These are phyloP conservation scores for Cephus spinipes DNA, from an alignment of 2,888 invertebrate genomes.

Conservation along the genomic window DNA sequence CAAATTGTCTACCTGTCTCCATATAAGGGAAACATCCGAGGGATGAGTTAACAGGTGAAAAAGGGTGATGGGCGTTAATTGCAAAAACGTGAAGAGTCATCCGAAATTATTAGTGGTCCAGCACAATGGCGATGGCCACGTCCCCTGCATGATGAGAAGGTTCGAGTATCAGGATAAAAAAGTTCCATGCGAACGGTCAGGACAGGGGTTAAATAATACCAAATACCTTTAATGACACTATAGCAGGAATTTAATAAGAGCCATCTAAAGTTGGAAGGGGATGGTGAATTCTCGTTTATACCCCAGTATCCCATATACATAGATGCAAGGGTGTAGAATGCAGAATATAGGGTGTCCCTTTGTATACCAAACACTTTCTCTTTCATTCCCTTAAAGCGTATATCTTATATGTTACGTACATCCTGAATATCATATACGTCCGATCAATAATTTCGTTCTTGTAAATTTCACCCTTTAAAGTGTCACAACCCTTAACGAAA, in stretches of 20 bases:
- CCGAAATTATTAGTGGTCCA: neutral
- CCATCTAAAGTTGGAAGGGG: slow-evolving; percentile 43
- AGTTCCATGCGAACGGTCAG: neutral
- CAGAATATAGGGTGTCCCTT: slow-evolving; percentile 35
- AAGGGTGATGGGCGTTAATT: neutral
- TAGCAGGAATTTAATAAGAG: slow-evolving; percentile 55
- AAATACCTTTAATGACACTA: slow-evolving; percentile 45
- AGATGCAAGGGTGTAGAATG: slow-evolving; percentile 25
- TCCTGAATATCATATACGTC: slow-evolving; percentile 15
- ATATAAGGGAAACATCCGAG: neutral
- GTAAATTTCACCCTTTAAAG: slow-evolving; percentile 23
- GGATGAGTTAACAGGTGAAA: neutral
- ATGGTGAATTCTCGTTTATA: slow-evolving; percentile 42
- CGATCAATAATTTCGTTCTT: slow-evolving; percentile 26
- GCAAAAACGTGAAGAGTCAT: neutral
- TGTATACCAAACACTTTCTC: slow-evolving; percentile 34
- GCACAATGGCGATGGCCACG: neutral
- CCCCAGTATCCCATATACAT: slow-evolving; percentile 30
- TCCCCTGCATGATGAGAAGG: neutral
- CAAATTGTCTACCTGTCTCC: neutral
- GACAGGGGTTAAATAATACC: slow-evolving; percentile 17
- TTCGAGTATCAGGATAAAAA: neutral
- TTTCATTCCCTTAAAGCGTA: neutral
- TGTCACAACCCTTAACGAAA: slow-evolving; percentile 29
- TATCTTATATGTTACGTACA: slow-evolving; percentile 15